phyloP scores from a whole-genome alignment of 2,888 invertebrate genomes.

The Gari tellinella region DNA sequence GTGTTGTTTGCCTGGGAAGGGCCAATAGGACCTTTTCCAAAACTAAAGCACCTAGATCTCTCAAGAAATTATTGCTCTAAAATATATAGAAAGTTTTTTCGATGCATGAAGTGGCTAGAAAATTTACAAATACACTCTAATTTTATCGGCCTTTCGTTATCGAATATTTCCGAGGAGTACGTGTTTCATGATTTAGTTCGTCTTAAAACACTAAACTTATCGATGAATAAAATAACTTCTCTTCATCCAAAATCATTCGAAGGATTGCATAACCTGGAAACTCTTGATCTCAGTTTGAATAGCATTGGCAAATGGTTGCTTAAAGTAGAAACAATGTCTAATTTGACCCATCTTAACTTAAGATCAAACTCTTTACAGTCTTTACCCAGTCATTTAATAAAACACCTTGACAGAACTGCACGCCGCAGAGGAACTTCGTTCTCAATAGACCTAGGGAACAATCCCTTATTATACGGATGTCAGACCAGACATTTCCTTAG shows the following conservation, averaged over 20 bases:
- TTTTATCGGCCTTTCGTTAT: conserved; percentile 4
- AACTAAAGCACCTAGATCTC: conserved; percentile 14
- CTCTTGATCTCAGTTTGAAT: conserved; percentile 29
- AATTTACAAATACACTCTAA: conserved; percentile 19
- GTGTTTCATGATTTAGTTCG: too few species aligned
- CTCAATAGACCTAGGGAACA: too few species aligned
- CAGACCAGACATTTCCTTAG: too few species aligned
- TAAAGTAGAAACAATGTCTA: not conserved
- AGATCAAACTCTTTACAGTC: conserved; percentile 18
- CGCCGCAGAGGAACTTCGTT: not conserved
- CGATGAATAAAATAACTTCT: conserved; percentile 18
- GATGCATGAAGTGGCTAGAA: not conserved
- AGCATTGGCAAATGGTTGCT: conserved; percentile 12
- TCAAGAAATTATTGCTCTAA: conserved; percentile 14
- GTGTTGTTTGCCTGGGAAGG: conserved; percentile 23
- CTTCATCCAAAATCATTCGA: too few species aligned
- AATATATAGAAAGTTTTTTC: conserved; percentile 12
- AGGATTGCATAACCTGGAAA: conserved; percentile 5
- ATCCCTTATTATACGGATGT: not conserved
- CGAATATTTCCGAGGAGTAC: not conserved
- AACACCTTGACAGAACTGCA: not conserved
- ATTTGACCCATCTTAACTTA: conserved; percentile 23
- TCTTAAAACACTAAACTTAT: too few species aligned
- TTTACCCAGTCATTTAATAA: not conserved
- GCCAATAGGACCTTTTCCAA: conserved; percentile 8